phyloP scores from a whole-genome alignment of 2,888 invertebrate genomes.

The Labia minor region DNA sequence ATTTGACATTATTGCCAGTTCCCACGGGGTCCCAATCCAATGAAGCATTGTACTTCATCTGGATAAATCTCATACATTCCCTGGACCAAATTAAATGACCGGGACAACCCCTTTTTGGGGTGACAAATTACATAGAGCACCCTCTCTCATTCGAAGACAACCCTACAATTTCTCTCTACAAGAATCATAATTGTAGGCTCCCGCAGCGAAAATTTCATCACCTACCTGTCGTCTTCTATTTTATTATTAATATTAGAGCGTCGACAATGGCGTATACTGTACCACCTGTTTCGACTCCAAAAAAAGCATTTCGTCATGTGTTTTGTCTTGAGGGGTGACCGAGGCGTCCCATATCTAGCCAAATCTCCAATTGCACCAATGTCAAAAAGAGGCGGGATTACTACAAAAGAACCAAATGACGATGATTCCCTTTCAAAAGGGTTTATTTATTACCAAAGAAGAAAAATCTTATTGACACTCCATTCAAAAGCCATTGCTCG shows the following conservation, averaged over 20 bases:
- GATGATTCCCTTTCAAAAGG: not conserved
- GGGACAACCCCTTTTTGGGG: not conserved
- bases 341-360: not conserved
- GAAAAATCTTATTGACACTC: not conserved
- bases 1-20: not conserved
- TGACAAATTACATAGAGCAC: not conserved
- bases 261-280: not conserved
- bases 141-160: not conserved
- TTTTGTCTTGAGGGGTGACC: not conserved
- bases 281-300: not conserved
- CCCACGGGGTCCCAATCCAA: not conserved
- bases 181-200: not conserved
- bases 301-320: not conserved
- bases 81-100: conserved; percentile 13
- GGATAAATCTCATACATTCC: conserved; percentile 5
- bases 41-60: not conserved
- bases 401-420: not conserved
- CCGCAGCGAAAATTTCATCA: not conserved
- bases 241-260: not conserved
- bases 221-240: conserved; percentile 1
- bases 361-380: not conserved
- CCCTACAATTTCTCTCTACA: conserved; percentile 1
- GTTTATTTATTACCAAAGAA: not conserved
- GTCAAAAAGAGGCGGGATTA: conserved; percentile 6
- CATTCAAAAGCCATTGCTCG: no score